Conservation (phyloP, 2,888 invertebrate genomes). For the Dioctria rufipes region DNA sequence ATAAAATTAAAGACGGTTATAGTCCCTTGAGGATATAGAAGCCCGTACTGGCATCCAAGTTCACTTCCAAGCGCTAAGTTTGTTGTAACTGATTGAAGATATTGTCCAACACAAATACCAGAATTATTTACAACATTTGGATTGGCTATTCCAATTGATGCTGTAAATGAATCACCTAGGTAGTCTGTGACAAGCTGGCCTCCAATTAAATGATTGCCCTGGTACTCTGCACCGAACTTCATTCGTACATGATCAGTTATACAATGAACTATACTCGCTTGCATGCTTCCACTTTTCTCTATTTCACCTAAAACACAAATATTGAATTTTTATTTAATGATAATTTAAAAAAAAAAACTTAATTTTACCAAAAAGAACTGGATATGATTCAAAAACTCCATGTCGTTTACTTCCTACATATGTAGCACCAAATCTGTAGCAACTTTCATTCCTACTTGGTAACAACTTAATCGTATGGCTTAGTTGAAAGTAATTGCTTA, state of each 20-base stretch:
- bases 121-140: conserved; percentile 48
- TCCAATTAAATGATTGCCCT: conserved; percentile 21
- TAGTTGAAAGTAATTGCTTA: conserved; percentile 55
- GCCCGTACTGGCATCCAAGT: conserved; percentile 34
- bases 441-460: conserved; percentile 43
- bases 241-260: conserved; percentile 46
- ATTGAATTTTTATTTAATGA: background rate
- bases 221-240: conserved; percentile 52
- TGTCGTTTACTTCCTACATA: conserved; percentile 52
- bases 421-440: conserved; percentile 54
- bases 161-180: conserved; percentile 52
- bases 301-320: conserved; percentile 50
- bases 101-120: conserved; percentile 53
- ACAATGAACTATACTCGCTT: conserved; percentile 54
- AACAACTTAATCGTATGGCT: conserved; percentile 50
- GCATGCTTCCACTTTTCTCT: conserved; percentile 49
- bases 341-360: background rate
- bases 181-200: conserved; percentile 52
- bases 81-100: conserved; percentile 53
- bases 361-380: conserved; percentile 52
- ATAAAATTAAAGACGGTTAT: conserved; percentile 43
- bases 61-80: conserved; percentile 52
- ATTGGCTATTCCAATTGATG: conserved; percentile 52
- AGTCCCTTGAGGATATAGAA: conserved; percentile 7
- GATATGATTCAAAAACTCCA: conserved; percentile 45